Percentiles rank a stretch among this genome's conserved stretches.
Conservation (phyloP, 2,797 vertebrate species). For the Lophius americanus region DNA sequence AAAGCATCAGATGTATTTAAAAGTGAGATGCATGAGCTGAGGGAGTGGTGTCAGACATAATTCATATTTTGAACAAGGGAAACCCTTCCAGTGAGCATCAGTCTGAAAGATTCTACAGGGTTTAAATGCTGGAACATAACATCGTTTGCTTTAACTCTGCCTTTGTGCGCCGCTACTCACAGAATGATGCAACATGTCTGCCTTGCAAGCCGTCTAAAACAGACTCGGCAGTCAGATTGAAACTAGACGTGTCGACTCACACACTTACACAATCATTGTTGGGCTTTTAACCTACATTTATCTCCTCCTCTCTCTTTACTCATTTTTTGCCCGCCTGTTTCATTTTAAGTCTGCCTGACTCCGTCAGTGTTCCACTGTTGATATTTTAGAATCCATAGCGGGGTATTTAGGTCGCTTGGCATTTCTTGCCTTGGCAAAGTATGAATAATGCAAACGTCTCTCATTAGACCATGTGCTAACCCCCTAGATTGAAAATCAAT, state of each 20-base stretch:
- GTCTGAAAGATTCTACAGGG: neutral
- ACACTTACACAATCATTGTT: constrained; percentile 25
- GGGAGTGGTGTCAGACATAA: constrained; percentile 12
- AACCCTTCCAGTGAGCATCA: constrained; percentile 18
- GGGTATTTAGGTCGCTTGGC: constrained; percentile 71
- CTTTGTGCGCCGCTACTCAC: constrained; percentile 3
- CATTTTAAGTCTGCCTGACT: constrained; percentile 44
- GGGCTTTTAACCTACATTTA: neutral
- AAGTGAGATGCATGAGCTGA: constrained; percentile 17
- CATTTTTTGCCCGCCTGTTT: constrained; percentile 36
- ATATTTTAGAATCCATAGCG: constrained; percentile 59
- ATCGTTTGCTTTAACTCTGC: neutral
- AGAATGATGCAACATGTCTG: constrained; percentile 27
- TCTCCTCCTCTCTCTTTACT: constrained; percentile 26
- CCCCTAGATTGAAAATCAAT: constrained; percentile 75
- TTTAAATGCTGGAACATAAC: constrained; percentile 1
- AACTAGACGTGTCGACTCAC: constrained; percentile 32
- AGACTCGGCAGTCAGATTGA: constrained; percentile 39
- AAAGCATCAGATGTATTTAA: constrained; percentile 6
- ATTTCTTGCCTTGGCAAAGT: constrained; percentile 54
- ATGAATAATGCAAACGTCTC: constrained; percentile 75
- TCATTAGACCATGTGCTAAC: constrained; percentile 69
- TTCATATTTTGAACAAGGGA: constrained; percentile 30
- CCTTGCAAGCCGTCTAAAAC: constrained; percentile 18
- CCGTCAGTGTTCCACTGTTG: constrained; percentile 55